Base-by-base conservation (phyloP, 2,888 invertebrate genomes). In the Timandra comae region DNA sequence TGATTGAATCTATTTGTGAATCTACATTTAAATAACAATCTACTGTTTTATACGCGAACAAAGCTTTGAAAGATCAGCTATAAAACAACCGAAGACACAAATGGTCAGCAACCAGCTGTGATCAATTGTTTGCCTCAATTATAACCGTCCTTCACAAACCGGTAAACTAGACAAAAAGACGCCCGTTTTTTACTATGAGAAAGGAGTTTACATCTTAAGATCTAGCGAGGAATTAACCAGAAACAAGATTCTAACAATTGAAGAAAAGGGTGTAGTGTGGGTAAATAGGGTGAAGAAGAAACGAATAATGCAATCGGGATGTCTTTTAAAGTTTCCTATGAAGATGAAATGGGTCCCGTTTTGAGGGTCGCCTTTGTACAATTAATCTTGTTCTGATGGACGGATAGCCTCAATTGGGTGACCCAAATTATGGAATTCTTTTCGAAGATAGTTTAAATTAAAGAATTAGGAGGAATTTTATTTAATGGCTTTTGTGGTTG, bases 121-220 rank as follows among this genome's bases (percentile, higher is more conserved):
- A 5, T 16, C 16, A 5, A 16, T 16, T 5, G 16, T 16, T 16
- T 16, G n/a, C 16, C 16, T 16, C n/a, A n/a, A 16, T 16, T 16
- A 16, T 16, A 16, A 16, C 16, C 16, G 16, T 16, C 16, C 59
- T 62, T 44, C 34, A 50, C 33, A 41, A 44, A 70, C 69, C 67
- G 62, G 69, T 66, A 64, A 52, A 49, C 57, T 71, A 75, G 70
- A 64, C 52, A 68, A 60, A 58, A 46, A 49, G 54, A 58, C 54
- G 16, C 16, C 1, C 1, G 49, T 57, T 60, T 46, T 56, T 51
- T 47, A 59, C 73, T 75, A 75, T 71, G 70, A 71, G 68, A 68
- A 72, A 53, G 33, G 23, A 43, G 16, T 16, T 16, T 24, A 24
- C 24, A 10, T 41, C 30, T 35, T 29, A 19, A 38, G 43, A 45